phyloP scores from a whole-genome alignment of 2,797 vertebrate species.

The Rhyacichthys aspro region DNA sequence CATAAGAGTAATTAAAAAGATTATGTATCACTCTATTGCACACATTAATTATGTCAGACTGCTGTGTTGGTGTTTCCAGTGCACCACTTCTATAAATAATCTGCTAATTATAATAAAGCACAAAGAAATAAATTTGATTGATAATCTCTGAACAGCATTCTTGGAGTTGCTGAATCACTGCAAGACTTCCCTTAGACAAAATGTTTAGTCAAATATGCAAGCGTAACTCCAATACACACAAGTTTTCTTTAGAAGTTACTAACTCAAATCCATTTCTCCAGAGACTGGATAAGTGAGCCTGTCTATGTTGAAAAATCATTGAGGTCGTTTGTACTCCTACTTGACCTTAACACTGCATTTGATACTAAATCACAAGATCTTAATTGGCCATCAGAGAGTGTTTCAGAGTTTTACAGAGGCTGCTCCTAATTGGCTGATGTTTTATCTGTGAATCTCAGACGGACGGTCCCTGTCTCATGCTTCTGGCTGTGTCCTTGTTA shows the following conservation, averaged over 20 bases:
- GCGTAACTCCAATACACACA: slow-evolving; percentile 6
- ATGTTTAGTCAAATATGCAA: neutral
- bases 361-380: slow-evolving; percentile 3
- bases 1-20: slow-evolving; percentile 1
- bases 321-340: neutral
- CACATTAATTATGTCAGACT: slow-evolving; percentile 5
- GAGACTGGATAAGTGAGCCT: neutral
- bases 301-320: neutral
- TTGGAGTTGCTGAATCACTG: slow-evolving; percentile 6
- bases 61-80: slow-evolving; percentile 5
- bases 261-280: neutral
- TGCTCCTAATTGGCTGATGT: neutral
- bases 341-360: slow-evolving; percentile 3
- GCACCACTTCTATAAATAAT: slow-evolving; percentile 14
- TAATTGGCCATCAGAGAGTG: slow-evolving; percentile 5
- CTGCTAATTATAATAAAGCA: slow-evolving; percentile 11
- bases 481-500: neutral
- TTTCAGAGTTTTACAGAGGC: slow-evolving; percentile 2
- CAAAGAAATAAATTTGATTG: slow-evolving; percentile 1
- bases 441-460: neutral
- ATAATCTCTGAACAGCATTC: slow-evolving; percentile 1
- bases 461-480: neutral
- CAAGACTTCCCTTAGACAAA: neutral
- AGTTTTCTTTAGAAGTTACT: neutral
- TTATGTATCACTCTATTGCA: neutral